Evolutionary conservation across 2,888 invertebrate genomes (phyloP).

Genomic region (Anoplius nigerrimus): DNA sequence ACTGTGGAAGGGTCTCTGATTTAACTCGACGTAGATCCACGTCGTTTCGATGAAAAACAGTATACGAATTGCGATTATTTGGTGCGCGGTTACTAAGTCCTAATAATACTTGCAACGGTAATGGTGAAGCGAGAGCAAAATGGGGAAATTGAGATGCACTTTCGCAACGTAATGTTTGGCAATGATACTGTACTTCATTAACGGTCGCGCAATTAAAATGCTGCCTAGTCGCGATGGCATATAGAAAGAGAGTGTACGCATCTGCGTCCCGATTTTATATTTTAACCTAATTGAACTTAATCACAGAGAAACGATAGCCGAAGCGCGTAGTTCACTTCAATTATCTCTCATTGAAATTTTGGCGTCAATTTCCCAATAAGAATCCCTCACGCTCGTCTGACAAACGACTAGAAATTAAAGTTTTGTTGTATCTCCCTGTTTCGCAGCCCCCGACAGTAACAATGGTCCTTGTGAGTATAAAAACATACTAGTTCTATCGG

Average conservation of each 20-base stretch:
- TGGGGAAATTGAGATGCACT: constrained; percentile 27
- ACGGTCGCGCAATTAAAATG: too few species aligned
- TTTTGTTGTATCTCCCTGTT: constrained; percentile 77
- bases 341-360: background rate
- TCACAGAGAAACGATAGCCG: too few species aligned
- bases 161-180: background rate
- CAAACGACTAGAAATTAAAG: constrained; percentile 70
- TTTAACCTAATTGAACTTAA: background rate
- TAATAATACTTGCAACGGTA: constrained; percentile 45
- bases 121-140: constrained; percentile 41
- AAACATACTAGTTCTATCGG: constrained; percentile 70
- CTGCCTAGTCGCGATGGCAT: too few species aligned
- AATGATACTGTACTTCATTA: too few species aligned
- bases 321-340: background rate
- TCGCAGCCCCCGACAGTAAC: constrained; percentile 91
- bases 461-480: constrained; percentile 92
- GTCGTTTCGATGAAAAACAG: constrained; percentile 35
- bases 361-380: constrained; percentile 19
- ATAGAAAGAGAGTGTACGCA: too few species aligned
- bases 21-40: constrained; percentile 15
- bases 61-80: constrained; percentile 33
- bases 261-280: too few species aligned
- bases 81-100: constrained; percentile 52
- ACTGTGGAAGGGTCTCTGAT: constrained; percentile 26
- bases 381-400: constrained; percentile 60